These are phyloP conservation scores for Poeciliopsis infans DNA, from an alignment of 2,797 vertebrate genomes.

Conservation along the genomic window DNA sequence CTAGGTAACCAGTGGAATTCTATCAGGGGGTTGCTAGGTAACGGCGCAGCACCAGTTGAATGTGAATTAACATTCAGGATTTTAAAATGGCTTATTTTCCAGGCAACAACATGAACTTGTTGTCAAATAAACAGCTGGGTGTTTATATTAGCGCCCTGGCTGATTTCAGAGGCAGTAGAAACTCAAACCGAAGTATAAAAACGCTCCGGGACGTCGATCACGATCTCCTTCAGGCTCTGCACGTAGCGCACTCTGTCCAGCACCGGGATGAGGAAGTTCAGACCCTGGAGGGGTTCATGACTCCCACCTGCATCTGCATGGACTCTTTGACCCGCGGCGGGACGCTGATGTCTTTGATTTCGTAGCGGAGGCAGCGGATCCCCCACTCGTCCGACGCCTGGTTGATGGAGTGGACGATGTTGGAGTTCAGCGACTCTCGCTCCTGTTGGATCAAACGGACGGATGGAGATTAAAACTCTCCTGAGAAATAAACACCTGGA, in stretches of 20 bases:
- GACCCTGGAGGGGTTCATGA: conserved; percentile 80
- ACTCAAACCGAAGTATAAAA: too few relatives aligned
- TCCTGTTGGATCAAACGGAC: conserved; percentile 77
- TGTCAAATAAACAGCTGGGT: too few relatives aligned
- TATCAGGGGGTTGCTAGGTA: too few relatives aligned
- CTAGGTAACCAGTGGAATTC: too few relatives aligned
- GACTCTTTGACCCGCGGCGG: conserved; percentile 95
- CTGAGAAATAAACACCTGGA: neutral
- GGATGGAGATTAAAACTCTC: neutral
- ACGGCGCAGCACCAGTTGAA: too few relatives aligned
- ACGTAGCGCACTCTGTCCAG: conserved; percentile 92
- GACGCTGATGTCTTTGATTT: conserved; percentile 97
- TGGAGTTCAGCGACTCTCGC: conserved; percentile 91
- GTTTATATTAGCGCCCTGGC: too few relatives aligned
- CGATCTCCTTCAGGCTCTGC: conserved; percentile 97
- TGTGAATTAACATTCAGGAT: too few relatives aligned
- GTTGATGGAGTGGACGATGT: conserved; percentile 96
- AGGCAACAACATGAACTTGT: too few relatives aligned
- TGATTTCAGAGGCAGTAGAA: neutral
- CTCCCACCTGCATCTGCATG: conserved; percentile 98
- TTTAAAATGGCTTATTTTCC: too few relatives aligned
- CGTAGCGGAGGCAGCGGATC: conserved; percentile 94
- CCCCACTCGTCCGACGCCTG: conserved; percentile 92
- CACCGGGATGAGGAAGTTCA: conserved; percentile 94
- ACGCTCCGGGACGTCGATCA: conserved; percentile 93